phyloP scores from a whole-genome alignment of 1,140 invertebrate species.

The Drosophila kepulauana region DNA sequence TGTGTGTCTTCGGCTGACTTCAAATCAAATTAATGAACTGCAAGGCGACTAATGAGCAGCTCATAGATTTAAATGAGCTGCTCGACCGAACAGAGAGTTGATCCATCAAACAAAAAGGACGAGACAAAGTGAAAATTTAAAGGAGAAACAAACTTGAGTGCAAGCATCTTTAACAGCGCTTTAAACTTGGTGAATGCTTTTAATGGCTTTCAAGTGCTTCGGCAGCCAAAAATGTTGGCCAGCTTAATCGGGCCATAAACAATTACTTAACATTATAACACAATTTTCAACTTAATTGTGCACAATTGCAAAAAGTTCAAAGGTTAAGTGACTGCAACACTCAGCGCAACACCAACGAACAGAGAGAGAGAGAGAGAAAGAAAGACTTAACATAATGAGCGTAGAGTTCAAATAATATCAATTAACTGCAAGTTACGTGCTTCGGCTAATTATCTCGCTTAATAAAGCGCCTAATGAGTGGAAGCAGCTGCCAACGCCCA shows the following conservation, averaged over 20 bases:
- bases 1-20: constrained; percentile 35
- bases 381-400: constrained; percentile 44
- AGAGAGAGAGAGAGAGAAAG: constrained; percentile 22
- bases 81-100: constrained; percentile 10
- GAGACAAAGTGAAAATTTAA: constrained; percentile 3
- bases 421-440: constrained; percentile 83
- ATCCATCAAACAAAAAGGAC: constrained; percentile 39
- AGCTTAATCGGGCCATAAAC: constrained; percentile 72
- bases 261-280: constrained; percentile 79
- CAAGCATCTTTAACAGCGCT: not conserved
- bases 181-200: constrained; percentile 32
- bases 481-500: constrained; percentile 79
- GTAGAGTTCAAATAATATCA: constrained; percentile 81
- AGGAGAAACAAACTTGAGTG: too few relatives aligned
- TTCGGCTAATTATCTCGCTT: constrained; percentile 82
- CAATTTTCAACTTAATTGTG: constrained; percentile 72
- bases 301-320: constrained; percentile 77
- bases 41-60: constrained; percentile 68
- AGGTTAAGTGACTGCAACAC: constrained; percentile 74
- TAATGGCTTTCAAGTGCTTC: constrained; percentile 30
- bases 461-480: constrained; percentile 83
- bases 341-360: constrained; percentile 22
- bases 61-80: constrained; percentile 74
- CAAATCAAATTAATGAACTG: constrained; percentile 76
- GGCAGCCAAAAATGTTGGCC: constrained; percentile 37